Evolutionary conservation across 2,797 vertebrate species (phyloP).

Genomic region (Micropoecilia bifurca): DNA sequence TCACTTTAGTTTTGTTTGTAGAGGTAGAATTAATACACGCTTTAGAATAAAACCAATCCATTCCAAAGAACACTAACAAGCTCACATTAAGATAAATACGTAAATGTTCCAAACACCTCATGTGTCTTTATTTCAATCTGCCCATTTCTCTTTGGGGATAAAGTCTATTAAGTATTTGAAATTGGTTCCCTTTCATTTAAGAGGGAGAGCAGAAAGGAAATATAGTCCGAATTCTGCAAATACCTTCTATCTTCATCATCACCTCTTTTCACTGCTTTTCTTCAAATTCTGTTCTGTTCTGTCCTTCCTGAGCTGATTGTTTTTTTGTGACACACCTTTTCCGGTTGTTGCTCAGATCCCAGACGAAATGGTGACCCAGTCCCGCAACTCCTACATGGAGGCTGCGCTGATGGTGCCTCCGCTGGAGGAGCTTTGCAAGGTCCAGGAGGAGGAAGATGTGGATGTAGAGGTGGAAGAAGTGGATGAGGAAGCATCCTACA

Average conservation of each 20-base stretch:
- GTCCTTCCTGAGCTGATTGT: constrained; percentile 9
- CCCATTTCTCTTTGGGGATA: not conserved
- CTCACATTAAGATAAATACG: not conserved
- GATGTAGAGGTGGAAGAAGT: constrained; percentile 69
- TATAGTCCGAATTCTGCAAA: not conserved
- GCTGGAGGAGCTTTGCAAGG: constrained; percentile 87
- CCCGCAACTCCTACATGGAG: constrained; percentile 88
- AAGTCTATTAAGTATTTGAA: not conserved
- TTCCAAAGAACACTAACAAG: not conserved
- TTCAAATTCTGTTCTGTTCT: not conserved
- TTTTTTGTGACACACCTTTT: constrained; percentile 11
- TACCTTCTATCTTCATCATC: not conserved
- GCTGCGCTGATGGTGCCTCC: constrained; percentile 86
- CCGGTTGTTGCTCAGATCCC: constrained; percentile 82
- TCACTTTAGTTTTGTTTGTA: not conserved
- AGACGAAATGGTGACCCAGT: constrained; percentile 89
- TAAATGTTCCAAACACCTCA: not conserved
- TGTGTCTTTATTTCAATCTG: not conserved
- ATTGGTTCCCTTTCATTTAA: not conserved
- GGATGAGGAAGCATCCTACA: constrained; percentile 83
- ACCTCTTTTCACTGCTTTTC: not conserved
- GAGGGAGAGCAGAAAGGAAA: not conserved
- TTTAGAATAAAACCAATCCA: not conserved
- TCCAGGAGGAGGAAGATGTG: constrained; percentile 79
- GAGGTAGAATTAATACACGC: not conserved